phyloP scores from a whole-genome alignment of 2,113 vertebrate genomes.

The Mohoua ochrocephala region DNA sequence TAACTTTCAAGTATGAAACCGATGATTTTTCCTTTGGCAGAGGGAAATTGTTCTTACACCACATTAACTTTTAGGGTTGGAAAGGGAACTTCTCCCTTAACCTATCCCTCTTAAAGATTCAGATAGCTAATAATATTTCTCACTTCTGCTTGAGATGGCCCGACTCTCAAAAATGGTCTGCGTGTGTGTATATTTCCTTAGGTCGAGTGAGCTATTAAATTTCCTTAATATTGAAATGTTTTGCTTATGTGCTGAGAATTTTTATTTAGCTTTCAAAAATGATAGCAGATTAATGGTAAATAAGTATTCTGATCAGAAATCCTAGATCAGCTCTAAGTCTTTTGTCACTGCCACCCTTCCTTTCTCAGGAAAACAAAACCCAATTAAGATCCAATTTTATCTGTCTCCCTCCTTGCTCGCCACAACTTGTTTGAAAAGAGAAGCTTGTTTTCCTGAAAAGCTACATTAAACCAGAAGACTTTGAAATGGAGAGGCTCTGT shows the following conservation, averaged over 20 bases:
- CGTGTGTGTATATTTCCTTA: neutral
- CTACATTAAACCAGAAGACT: neutral
- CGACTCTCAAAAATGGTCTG: neutral
- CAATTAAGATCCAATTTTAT: neutral
- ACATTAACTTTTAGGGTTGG: slow-evolving; percentile 26
- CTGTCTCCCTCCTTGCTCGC: neutral
- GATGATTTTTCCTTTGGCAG: slow-evolving; percentile 5
- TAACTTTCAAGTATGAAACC: slow-evolving; percentile 16
- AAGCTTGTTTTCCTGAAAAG: neutral
- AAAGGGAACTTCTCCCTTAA: neutral
- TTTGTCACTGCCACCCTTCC: neutral
- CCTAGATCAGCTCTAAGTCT: neutral
- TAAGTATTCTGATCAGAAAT: neutral
- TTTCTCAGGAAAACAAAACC: neutral
- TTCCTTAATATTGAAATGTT: neutral
- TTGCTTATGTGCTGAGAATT: neutral
- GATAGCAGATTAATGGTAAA: neutral
- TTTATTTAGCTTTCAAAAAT: neutral
- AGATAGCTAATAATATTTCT: neutral
- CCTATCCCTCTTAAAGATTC: neutral
- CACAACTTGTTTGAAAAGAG: neutral
- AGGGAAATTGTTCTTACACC: slow-evolving; percentile 9
- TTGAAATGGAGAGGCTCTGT: neutral
- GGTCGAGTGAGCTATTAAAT: neutral
- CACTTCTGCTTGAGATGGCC: neutral